Base-by-base conservation (phyloP, 2,113 vertebrate genomes). In the Bombycilla garrulus region DNA sequence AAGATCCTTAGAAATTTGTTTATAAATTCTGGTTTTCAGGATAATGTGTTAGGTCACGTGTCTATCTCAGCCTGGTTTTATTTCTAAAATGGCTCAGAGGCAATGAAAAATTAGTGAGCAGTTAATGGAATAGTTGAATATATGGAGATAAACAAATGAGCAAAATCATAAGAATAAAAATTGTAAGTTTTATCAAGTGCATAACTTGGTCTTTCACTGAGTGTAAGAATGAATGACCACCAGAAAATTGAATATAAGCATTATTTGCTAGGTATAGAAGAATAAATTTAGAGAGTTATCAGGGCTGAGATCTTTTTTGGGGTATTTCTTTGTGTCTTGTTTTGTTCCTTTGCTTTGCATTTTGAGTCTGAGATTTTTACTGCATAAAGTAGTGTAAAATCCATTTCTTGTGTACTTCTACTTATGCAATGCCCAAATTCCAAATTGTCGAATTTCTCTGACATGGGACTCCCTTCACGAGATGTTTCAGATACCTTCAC, bases 361-460 rank as follows among this genome's bases (percentile, higher is more conserved):
- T 31, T 80, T 33, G 4, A 1, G 1, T 31, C 2, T 73, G 28
- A 7, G 8, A 1, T 22, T 5, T 56, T 44, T 5, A 15, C 3
- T 31, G 4, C 6, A 28, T 24, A 21, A 24, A 1, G 6, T 18
- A 7, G 4, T 62, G 86, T 48, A 67, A 72, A 1, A 13, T 40
- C 6, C 0, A 10, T 50, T 66, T 65, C 4, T 44, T 50, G 0
- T 19, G 10, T 21, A 38, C 23, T 53, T 71, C 12, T n/a, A 17
- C 7, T 2, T 31, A 17, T 4, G 8, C 9, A 51, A 70, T 1
- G 1, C 6, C 6, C 15, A 38, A 18, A 33, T 6, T 38, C 35
- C 3, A 28, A 24, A 11, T 18, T 3, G 3, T 36, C 13, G 76
- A 48, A 12, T 67, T 57, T 86, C 58, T 47, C 26, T 61, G 11